Evolutionary conservation across 2,113 vertebrate genomes (phyloP), one percentile per base, ranked within the genome.

Genomic region (Channa argus): DNA sequence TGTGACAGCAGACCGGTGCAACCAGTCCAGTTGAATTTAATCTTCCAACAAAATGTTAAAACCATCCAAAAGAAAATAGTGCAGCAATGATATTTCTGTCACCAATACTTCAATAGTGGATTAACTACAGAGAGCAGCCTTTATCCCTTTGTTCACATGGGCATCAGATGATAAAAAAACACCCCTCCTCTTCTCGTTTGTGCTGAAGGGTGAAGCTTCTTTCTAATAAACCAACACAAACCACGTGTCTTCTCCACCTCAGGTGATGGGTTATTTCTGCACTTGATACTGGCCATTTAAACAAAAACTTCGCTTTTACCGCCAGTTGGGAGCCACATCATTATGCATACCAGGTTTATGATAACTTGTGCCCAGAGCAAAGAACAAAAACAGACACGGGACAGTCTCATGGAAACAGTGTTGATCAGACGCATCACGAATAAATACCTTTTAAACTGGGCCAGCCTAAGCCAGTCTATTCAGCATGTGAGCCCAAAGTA

Each of bases 11-110:
- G 24, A 82, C 85, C 63, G 70, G 89, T 71, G 64, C 2, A 77
- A 88, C 87, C 79, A 75, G 69, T 83, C 69, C 52, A 60, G 63
- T 67, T 50, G 36, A 63, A 75, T 82, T 75, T 58, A 43, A 77
- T 54, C 63, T 71, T 36, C 47, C 54, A 68, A 72, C 45, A 65
- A 44, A 74, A 49, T 8, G 1, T 60, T 34, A 33, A 44, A 74
- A 77, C 46, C 3, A 24, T 1, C 24, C 24, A 24, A 59, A 2
- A 52, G 12, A 9, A 15, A 55, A 68, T 2, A 14, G 36, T 7
- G 24, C 0, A 4, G 55, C 34, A 38, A 10, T 47, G 47, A 61
- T 11, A 11, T 54, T 60, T 69, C 14, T 63, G 43, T 54, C 47
- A 50, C 45, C 47, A 9, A 9, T 24, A 38, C 47, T 24, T 54